Evolutionary conservation across 2,797 vertebrate species (phyloP).

Genomic region (Craterocephalus amniculus): DNA sequence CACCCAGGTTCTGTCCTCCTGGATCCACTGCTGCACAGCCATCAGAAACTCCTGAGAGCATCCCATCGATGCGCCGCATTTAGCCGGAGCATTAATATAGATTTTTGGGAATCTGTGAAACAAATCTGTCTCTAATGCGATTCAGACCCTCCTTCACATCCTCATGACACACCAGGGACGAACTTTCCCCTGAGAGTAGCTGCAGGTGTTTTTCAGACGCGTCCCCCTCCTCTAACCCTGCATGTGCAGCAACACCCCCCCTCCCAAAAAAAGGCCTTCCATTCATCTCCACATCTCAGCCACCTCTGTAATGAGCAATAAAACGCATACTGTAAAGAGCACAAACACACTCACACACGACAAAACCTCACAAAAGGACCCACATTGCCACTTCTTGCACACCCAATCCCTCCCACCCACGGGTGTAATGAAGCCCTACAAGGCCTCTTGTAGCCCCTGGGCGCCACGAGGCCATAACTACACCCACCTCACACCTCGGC

Average conservation of each 20-base stretch:
- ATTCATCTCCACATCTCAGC: constrained; percentile 78
- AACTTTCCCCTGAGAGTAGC: not conserved
- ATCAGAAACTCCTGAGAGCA: not conserved
- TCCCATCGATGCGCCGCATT: not conserved
- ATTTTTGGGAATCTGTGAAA: constrained; percentile 2
- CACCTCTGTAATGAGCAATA: constrained; percentile 84
- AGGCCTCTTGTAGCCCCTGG: constrained; percentile 49
- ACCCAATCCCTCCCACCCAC: constrained; percentile 34
- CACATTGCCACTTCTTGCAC: constrained; percentile 42
- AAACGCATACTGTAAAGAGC: constrained; percentile 67
- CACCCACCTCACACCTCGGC: constrained; percentile 32
- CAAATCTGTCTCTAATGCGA: not conserved
- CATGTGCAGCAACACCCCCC: constrained; percentile 24
- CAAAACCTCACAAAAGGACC: constrained; percentile 44
- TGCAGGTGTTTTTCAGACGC: constrained; percentile 23
- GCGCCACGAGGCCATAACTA: constrained; percentile 24
- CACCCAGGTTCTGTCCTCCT: too few relatives aligned
- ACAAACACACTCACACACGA: constrained; percentile 52
- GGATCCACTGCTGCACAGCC: not conserved
- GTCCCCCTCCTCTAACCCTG: constrained; percentile 6
- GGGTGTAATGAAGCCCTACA: constrained; percentile 54
- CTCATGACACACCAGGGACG: not conserved
- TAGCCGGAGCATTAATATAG: not conserved
- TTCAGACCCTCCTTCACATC: not conserved
- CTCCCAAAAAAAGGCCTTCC: constrained; percentile 47